These are phyloP conservation scores for Tenthredo livida DNA, from an alignment of 2,888 invertebrate genomes.

Conservation along the genomic window DNA sequence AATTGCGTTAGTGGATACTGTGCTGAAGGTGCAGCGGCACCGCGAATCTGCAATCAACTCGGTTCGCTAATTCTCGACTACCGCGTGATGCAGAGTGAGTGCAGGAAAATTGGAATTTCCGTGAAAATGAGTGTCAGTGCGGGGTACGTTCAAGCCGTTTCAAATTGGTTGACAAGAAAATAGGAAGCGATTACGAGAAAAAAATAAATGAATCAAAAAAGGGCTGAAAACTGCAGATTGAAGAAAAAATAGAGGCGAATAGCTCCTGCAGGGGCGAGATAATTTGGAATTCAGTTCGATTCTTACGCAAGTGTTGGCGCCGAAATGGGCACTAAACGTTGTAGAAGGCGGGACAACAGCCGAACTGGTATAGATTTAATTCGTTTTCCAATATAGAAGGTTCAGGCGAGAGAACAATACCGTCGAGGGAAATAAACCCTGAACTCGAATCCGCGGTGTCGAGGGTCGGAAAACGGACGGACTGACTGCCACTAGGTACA, in stretches of 20 bases:
- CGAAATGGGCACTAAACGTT: slow-evolving; percentile 44
- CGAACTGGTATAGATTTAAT: slow-evolving; percentile 45
- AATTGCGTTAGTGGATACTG: slow-evolving; percentile 3
- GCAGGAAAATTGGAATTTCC: not conserved
- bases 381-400: slow-evolving; percentile 48
- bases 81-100: not conserved
- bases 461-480: not conserved
- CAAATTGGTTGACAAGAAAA: not conserved
- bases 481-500: not conserved
- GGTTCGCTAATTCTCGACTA: not conserved
- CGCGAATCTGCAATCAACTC: slow-evolving; percentile 40
- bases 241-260: not conserved
- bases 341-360: slow-evolving; percentile 27
- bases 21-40: not conserved
- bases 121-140: not conserved
- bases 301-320: not conserved
- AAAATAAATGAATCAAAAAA: not conserved
- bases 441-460: not conserved
- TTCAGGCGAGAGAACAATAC: slow-evolving; percentile 43
- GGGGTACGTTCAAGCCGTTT: not conserved
- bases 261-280: not conserved
- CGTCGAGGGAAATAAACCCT: slow-evolving; percentile 45
- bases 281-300: slow-evolving; percentile 20
- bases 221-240: not conserved
- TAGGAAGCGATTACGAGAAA: not conserved